Evolutionary conservation across 2,888 invertebrate species (phyloP).

Genomic region (Apamea monoglypha): DNA sequence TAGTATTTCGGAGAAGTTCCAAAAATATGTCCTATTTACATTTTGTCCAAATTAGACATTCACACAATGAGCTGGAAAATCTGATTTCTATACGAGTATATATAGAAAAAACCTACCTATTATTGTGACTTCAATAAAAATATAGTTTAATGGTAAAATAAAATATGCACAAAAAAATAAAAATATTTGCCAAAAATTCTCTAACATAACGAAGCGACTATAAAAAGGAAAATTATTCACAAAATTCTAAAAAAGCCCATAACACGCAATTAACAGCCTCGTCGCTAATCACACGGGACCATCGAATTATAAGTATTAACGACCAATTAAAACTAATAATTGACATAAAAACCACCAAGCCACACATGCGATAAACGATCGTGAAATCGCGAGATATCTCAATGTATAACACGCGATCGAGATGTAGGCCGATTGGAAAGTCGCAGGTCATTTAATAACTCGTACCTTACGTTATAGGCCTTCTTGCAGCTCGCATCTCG

Average conservation of each 20-base stretch:
- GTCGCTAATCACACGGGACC: slow-evolving; percentile 50
- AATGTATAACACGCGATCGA: slow-evolving; percentile 58
- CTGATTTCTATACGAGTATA: not conserved
- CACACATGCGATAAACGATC: slow-evolving; percentile 60
- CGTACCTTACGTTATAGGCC: slow-evolving; percentile 46
- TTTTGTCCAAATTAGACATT: slow-evolving; percentile 32
- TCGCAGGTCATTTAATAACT: slow-evolving; percentile 63
- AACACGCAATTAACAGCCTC: slow-evolving; percentile 52
- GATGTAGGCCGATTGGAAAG: slow-evolving; percentile 66
- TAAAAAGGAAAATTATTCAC: slow-evolving; percentile 32
- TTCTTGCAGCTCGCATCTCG: slow-evolving; percentile 44
- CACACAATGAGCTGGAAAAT: not conserved
- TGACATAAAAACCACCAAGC: slow-evolving; percentile 59
- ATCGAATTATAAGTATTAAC: slow-evolving; percentile 65
- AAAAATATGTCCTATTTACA: slow-evolving; percentile 55
- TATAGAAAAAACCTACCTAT: too few relatives aligned
- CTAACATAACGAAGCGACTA: not conserved
- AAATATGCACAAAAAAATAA: slow-evolving; percentile 6
- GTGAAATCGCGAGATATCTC: slow-evolving; percentile 67
- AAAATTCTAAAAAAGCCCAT: slow-evolving; percentile 40
- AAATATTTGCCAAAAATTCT: slow-evolving; percentile 25
- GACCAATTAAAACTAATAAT: slow-evolving; percentile 66
- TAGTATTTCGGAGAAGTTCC: slow-evolving; percentile 44
- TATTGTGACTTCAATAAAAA: not conserved
- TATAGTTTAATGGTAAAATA: not conserved